A percentile compares a stretch with the other conserved stretches of the same genome.
Conservation (phyloP, 2,888 invertebrate species). For the Melanostoma mellinum region DNA sequence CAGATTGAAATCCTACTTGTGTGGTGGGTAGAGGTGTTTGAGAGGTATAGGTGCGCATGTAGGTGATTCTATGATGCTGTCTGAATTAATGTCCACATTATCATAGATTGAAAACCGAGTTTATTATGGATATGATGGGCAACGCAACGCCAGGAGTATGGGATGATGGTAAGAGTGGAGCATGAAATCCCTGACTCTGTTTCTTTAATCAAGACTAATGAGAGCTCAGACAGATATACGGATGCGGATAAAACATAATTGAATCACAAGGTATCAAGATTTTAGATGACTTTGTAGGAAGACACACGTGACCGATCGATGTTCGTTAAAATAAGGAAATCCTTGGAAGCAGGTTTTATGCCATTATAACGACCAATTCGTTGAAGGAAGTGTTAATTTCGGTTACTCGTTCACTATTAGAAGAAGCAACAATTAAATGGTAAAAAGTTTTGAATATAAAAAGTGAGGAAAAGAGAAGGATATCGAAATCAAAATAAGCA, state of each 20-base stretch:
- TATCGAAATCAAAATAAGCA: too few species aligned
- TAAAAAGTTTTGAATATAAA: too few species aligned
- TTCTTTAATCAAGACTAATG: slow-evolving; percentile 63
- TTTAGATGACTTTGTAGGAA: too few species aligned
- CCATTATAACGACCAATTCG: too few species aligned
- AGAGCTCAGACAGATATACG: slow-evolving; percentile 18
- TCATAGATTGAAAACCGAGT: slow-evolving; percentile 65
- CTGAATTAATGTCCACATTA: slow-evolving; percentile 67
- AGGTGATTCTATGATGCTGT: slow-evolving; percentile 22
- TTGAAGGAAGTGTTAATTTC: too few species aligned
- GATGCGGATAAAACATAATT: slow-evolving; percentile 3
- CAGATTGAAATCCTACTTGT: slow-evolving; percentile 50
- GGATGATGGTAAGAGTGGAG: neutral
- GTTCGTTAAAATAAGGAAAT: too few species aligned
- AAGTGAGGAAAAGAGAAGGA: too few species aligned
- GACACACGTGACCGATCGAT: too few species aligned
- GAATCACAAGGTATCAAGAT: too few species aligned
- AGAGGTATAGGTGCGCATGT: slow-evolving; percentile 18
- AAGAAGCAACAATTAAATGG: too few species aligned
- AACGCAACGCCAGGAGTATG: slow-evolving; percentile 4
- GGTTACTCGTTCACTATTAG: too few species aligned
- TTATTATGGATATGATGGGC: slow-evolving; percentile 54
- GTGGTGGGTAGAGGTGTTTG: slow-evolving; percentile 9
- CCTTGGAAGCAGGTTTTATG: too few species aligned
- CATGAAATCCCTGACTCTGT: slow-evolving; percentile 17